Percentiles rank a stretch among this genome's conserved stretches.
phyloP scores from a whole-genome alignment of 2,888 invertebrate species.

The Bembecia ichneumoniformis region DNA sequence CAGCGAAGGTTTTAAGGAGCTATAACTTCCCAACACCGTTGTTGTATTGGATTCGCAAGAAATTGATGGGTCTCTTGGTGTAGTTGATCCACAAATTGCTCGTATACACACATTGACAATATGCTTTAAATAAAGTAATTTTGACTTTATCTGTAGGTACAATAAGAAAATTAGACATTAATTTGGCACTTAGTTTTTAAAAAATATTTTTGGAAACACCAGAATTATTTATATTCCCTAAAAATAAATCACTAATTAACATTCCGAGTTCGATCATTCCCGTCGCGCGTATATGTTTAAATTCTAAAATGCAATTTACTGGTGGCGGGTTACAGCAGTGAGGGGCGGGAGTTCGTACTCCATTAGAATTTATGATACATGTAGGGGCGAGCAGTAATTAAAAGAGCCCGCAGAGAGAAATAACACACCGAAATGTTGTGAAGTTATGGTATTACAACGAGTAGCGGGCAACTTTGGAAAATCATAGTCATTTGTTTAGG shows the following conservation, averaged over 20 bases:
- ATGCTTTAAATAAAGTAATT: too few relatives aligned
- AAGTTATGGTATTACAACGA: slow-evolving; percentile 31
- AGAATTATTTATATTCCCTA: too few relatives aligned
- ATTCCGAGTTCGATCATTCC: not conserved
- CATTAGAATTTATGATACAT: slow-evolving; percentile 68
- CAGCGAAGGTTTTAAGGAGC: too few relatives aligned
- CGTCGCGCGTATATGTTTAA: slow-evolving; percentile 28
- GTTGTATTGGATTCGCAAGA: too few relatives aligned
- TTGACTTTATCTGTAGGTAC: too few relatives aligned
- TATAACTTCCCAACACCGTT: too few relatives aligned
- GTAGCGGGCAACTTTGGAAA: slow-evolving; percentile 24
- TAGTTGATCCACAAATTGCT: too few relatives aligned
- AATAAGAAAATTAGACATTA: too few relatives aligned
- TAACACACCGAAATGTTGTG: slow-evolving; percentile 36
- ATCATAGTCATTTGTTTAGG: slow-evolving; percentile 22
- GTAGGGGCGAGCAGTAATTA: slow-evolving; percentile 55
- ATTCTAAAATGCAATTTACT: slow-evolving; percentile 55
- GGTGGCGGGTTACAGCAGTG: slow-evolving; percentile 17
- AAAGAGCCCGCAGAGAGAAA: slow-evolving; percentile 56
- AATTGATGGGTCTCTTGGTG: too few relatives aligned
- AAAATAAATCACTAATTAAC: not conserved
- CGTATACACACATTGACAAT: too few relatives aligned
- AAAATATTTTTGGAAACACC: too few relatives aligned
- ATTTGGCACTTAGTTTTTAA: too few relatives aligned
- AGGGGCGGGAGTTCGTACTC: slow-evolving; percentile 28